phyloP scores from a whole-genome alignment of 1,140 invertebrate species.

The Pristionchus pacificus region DNA sequence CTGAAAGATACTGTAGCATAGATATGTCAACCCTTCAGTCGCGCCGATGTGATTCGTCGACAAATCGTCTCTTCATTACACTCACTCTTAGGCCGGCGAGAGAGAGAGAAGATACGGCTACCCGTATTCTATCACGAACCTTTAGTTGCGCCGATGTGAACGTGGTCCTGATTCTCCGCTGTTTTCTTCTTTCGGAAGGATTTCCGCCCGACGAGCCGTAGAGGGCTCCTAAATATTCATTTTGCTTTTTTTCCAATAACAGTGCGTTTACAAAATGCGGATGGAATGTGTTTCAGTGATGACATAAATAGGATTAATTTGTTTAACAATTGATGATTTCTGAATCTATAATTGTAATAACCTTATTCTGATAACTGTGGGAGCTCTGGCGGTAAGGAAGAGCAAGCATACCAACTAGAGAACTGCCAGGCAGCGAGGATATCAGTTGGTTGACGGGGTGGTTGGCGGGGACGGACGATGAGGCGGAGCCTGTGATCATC shows the following conservation, averaged over 20 bases:
- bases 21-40: no score
- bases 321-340: background rate
- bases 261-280: no score
- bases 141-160: slow-evolving; percentile 90
- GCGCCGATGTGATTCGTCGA: no score
- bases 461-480: background rate
- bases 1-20: no score
- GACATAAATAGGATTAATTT: background rate
- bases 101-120: no score
- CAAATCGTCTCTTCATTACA: no score
- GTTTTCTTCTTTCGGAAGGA: slow-evolving; percentile 51
- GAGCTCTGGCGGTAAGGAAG: background rate
- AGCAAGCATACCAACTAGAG: background rate
- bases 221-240: slow-evolving; percentile 38
- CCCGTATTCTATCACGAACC: no score
- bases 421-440: background rate
- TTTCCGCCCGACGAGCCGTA: slow-evolving; percentile 28
- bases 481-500: background rate
- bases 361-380: background rate
- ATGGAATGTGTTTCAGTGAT: background rate
- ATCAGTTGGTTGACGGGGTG: background rate
- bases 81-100: no score
- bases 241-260: background rate
- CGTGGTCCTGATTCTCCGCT: slow-evolving; percentile 84
- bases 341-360: background rate